Evolutionary conservation across 1,140 invertebrate species (phyloP).

Genomic region (Drosophila repletoides): DNA sequence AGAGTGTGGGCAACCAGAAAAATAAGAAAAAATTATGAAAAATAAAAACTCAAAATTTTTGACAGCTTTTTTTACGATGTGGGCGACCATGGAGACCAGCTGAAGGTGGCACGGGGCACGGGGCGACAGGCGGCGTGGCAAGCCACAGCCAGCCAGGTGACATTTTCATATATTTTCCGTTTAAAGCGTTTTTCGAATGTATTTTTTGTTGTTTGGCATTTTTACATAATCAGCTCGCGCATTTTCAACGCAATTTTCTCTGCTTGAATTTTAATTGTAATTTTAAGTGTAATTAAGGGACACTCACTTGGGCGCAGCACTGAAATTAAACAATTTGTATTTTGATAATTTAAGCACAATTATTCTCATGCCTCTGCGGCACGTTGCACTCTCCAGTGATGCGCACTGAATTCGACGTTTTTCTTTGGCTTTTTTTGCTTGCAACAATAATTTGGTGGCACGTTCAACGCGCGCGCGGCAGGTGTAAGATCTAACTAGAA

Average conservation of each 20-base stretch:
- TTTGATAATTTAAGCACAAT: conserved; percentile 58
- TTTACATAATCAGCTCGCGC: conserved; percentile 68
- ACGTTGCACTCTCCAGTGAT: conserved; percentile 17
- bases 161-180: conserved; percentile 46
- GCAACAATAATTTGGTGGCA: too few species aligned
- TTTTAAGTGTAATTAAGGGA: background rate
- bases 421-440: conserved; percentile 25
- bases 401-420: conserved; percentile 20
- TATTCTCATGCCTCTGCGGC: conserved; percentile 69
- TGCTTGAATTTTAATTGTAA: background rate
- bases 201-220: too few species aligned
- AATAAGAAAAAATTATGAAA: too few species aligned
- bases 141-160: conserved; percentile 54
- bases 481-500: conserved; percentile 45
- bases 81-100: background rate
- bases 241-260: conserved; percentile 29
- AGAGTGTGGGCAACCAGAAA: conserved; percentile 25
- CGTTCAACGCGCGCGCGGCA: conserved; percentile 48
- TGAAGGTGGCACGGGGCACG: background rate
- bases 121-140: conserved; percentile 6
- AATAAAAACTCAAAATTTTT: too few species aligned
- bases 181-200: conserved; percentile 29
- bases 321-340: conserved; percentile 51
- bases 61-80: conserved; percentile 51
- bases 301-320: conserved; percentile 58